These are phyloP conservation scores for Neolamprologus sp. DNA, from an alignment of 2,113 vertebrate genomes.

Conservation along the genomic window DNA sequence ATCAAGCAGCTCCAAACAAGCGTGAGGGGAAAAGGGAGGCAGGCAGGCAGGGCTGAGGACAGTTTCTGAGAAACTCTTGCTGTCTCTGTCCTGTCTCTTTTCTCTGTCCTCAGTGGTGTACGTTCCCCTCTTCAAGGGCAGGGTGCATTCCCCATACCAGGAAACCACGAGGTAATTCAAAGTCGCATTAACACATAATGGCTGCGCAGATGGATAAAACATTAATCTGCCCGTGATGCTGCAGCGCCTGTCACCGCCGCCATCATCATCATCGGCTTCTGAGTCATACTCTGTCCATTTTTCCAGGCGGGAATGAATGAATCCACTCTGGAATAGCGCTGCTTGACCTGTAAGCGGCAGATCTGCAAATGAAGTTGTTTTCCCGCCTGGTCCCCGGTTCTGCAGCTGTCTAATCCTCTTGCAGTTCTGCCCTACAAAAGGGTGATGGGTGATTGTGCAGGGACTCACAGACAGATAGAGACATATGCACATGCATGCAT, in stretches of 20 bases:
- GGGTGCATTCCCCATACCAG: neutral
- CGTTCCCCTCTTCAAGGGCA: neutral
- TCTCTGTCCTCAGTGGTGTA: neutral
- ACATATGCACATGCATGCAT: conserved; percentile 29
- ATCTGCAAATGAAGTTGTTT: conserved; percentile 33
- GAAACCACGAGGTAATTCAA: conserved; percentile 19
- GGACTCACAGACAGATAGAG: conserved; percentile 4
- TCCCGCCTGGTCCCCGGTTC: neutral
- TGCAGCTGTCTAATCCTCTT: conserved; percentile 33
- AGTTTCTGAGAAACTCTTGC: conserved; percentile 17
- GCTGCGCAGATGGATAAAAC: conserved; percentile 33
- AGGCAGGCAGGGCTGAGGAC: neutral
- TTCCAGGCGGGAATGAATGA: conserved; percentile 16
- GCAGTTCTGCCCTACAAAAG: neutral
- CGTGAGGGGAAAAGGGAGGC: conserved; percentile 6
- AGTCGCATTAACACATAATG: conserved; percentile 43
- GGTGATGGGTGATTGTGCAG: neutral
- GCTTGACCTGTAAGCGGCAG: conserved; percentile 17
- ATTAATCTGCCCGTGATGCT: conserved; percentile 39
- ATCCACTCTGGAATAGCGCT: conserved; percentile 6
- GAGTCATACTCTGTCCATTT: conserved; percentile 24
- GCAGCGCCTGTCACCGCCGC: conserved; percentile 14
- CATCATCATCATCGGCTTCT: conserved; percentile 8
- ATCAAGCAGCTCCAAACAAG: conserved; percentile 58
- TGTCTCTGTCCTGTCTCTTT: neutral